These are phyloP conservation scores for Taenioides sp. DNA, from an alignment of 2,797 vertebrate species.

Conservation along the genomic window DNA sequence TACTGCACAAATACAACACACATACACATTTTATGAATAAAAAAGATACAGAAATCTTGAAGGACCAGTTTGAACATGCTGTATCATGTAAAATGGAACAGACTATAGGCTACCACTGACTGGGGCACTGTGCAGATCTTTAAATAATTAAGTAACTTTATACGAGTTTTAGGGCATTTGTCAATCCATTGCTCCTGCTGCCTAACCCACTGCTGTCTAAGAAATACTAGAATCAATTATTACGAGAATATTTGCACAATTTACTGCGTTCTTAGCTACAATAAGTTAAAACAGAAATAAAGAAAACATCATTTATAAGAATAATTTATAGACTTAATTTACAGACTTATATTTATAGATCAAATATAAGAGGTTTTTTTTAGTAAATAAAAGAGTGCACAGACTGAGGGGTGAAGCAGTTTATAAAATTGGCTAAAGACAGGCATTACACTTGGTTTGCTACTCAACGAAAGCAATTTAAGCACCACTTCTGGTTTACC, in stretches of 20 bases:
- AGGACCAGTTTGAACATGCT: conserved; percentile 1
- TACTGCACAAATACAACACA: not conserved
- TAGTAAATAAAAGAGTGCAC: too few relatives aligned
- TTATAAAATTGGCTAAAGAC: not conserved
- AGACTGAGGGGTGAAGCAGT: too few relatives aligned
- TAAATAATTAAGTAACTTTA: conserved; percentile 42
- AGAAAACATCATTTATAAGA: not conserved
- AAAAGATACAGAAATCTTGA: not conserved
- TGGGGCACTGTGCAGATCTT: conserved; percentile 28
- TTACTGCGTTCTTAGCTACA: not conserved
- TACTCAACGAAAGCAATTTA: not conserved
- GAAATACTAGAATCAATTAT: not conserved
- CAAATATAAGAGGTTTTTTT: too few relatives aligned
- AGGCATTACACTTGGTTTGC: not conserved
- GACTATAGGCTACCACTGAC: conserved; percentile 20
- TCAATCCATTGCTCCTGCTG: not conserved
- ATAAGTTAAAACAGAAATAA: not conserved
- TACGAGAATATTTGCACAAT: not conserved
- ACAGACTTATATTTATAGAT: too few relatives aligned
- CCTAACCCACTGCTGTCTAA: not conserved
- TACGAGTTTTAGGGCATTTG: conserved; percentile 27
- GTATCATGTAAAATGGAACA: conserved; percentile 26
- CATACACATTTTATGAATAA: not conserved
- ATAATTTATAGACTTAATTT: too few relatives aligned
- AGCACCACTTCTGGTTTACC: not conserved